phyloP scores from a whole-genome alignment of 2,113 vertebrate species.

The Onychorhynchus coronatus region DNA sequence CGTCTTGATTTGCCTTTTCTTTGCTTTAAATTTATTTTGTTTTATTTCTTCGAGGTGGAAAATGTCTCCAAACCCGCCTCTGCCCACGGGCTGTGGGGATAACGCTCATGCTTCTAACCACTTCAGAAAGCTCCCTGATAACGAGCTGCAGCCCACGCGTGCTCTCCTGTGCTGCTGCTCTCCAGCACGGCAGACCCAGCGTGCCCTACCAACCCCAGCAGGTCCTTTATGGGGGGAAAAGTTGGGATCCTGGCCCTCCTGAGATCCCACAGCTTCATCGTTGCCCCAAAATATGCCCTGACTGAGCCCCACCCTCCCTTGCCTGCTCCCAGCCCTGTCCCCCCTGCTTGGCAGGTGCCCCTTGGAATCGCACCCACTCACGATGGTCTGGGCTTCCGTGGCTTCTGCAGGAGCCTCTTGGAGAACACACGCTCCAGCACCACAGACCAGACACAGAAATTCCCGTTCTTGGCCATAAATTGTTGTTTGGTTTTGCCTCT shows the following conservation, averaged over 20 bases:
- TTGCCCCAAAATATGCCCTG: background rate
- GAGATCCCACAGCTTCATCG: accelerated
- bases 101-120: background rate
- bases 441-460: conserved; percentile 33
- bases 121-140: background rate
- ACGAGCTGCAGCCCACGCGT: background rate
- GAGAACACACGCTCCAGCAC: accelerated
- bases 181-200: background rate
- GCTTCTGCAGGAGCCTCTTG: background rate
- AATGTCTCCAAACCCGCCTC: background rate
- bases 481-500: background rate
- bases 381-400: background rate
- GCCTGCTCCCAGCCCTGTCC: accelerated
- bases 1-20: background rate
- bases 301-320: background rate
- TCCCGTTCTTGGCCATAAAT: background rate
- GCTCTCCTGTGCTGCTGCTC: background rate
- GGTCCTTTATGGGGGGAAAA: background rate
- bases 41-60: background rate
- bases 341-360: background rate
- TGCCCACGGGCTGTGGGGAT: background rate
- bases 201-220: accelerated
- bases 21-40: background rate
- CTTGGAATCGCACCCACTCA: background rate
- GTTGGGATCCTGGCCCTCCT: background rate